phyloP scores from a whole-genome alignment of 1,140 invertebrate species.

The Megalopta genalis region DNA sequence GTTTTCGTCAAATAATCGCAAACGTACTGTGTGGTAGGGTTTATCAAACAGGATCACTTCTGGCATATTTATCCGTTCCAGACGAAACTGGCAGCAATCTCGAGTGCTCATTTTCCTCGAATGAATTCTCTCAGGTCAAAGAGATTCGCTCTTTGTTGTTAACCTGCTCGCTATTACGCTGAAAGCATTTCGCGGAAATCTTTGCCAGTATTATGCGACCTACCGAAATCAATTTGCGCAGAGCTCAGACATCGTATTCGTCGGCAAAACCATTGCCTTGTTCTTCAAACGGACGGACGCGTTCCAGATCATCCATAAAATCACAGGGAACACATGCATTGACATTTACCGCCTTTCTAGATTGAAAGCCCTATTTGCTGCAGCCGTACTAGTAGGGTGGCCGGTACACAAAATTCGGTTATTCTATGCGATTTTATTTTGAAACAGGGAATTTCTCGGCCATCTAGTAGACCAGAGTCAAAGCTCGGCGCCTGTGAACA shows the following conservation, averaged over 20 bases:
- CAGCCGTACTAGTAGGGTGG: no score
- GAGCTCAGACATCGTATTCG: no score
- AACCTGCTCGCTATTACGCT: neutral
- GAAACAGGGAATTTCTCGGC: neutral
- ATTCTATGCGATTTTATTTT: neutral
- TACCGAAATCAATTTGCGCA: neutral
- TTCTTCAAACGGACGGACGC: neutral
- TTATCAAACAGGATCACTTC: slow-evolving; percentile 20
- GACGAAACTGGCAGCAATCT: neutral
- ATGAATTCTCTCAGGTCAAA: neutral
- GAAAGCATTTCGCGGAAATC: neutral
- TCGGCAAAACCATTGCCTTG: neutral
- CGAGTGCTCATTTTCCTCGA: slow-evolving; percentile 2
- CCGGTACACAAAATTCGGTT: neutral
- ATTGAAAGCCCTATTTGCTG: neutral
- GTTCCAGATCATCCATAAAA: neutral
- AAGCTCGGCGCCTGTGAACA: neutral
- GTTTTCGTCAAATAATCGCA: neutral
- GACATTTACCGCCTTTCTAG: slow-evolving; percentile 8
- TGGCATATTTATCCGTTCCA: slow-evolving; percentile 37
- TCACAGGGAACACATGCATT: neutral
- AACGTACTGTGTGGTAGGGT: slow-evolving; percentile 20
- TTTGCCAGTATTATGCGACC: no score
- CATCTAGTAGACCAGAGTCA: neutral
- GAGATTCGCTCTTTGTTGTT: neutral